Base-by-base conservation (phyloP, 2,888 invertebrate species). In the Polydrusus cervinus region DNA sequence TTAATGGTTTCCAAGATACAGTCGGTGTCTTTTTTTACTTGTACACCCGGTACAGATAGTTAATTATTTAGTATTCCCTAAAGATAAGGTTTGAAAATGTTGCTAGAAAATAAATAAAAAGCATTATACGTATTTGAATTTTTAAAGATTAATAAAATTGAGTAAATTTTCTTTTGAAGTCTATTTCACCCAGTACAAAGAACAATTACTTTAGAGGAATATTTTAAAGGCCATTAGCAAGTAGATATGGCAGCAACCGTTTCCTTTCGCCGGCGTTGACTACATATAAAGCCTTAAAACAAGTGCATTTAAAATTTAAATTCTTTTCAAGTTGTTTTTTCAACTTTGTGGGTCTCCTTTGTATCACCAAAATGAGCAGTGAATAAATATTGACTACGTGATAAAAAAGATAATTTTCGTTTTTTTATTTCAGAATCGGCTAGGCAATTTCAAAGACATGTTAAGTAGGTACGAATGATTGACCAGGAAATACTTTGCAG, bases 251-350 rank as follows among this genome's bases (percentile, higher is more conserved):
- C 57, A 55, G 53, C 38, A 30, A 47, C 45, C 20, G 25, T 25
- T 38, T 60, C 55, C 55, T 55, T 55, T 55, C 30, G 64, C 51
- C 45, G 53, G 34, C 64, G 34, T 64, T 53, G 55, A 55, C 55
- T 40, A 30, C 57, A 13, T 53, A 71, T 62, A 64, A 71, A 45
- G 53, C 53, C 62, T 40, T 38, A 65, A 71, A 65, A 64, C 65
- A 45, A 45, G 53, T 53, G 57, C 64, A 71, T 71, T 71, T 71
- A 57, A 71, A 71, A 71, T 71, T 71, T 71, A 71, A 71, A 71
- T 71, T 49, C 53, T 16, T 43, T 13, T 40, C 57, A 38, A 71
- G 55, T 62, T 47, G 65, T 64, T 71, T 71, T 71, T 71, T 65
- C 71, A 30, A 65, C 55, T 65, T 65, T 34, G 71, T 57, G 57